Percentiles rank a stretch among this genome's conserved stretches.
These are phyloP conservation scores for Paraescarpia echinospica DNA, from an alignment of 1,140 invertebrate genomes.

Conservation along the genomic window DNA sequence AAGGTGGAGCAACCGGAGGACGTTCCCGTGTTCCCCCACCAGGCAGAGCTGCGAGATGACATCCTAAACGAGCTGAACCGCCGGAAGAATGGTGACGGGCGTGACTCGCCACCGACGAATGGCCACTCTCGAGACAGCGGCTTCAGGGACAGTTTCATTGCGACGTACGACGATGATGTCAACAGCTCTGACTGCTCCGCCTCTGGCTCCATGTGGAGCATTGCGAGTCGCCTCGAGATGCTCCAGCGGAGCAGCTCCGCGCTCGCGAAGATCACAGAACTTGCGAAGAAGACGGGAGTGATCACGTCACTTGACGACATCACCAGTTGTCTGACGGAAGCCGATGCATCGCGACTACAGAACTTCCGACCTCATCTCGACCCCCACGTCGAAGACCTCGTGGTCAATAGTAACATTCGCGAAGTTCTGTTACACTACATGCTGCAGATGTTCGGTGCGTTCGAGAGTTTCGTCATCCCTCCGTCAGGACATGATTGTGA, in stretches of 20 bases:
- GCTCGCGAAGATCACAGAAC: conserved; percentile 75
- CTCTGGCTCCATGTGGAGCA: conserved; percentile 27
- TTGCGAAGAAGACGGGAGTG: conserved; percentile 72
- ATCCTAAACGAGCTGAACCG: conserved; percentile 56
- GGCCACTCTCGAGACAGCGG: conserved; percentile 25
- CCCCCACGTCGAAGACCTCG: conserved; percentile 60
- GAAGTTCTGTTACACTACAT: conserved; percentile 96
- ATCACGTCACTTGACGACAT: conserved; percentile 55
- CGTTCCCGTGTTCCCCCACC: conserved; percentile 87
- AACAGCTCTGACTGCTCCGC: conserved; percentile 23
- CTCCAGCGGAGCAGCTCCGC: conserved; percentile 65
- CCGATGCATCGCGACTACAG: conserved; percentile 12
- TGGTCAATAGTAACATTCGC: conserved; percentile 87
- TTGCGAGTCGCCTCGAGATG: conserved; percentile 49
- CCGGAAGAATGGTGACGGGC: background rate
- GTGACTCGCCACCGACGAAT: background rate
- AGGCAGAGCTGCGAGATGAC: conserved; percentile 82
- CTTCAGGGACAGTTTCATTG: conserved; percentile 30
- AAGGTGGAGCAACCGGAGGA: conserved; percentile 93
- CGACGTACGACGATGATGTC: conserved; percentile 10
- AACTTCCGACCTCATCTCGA: conserved; percentile 12
- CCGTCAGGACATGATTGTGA: conserved; percentile 78
- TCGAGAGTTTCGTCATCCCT: conserved; percentile 95
- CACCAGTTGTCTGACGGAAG: conserved; percentile 35
- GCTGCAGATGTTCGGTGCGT: conserved; percentile 91